A percentile compares a stretch with the other conserved stretches of the same genome.
These are phyloP conservation scores for Ips nitidus DNA, from an alignment of 1,140 invertebrate species.

Conservation along the genomic window DNA sequence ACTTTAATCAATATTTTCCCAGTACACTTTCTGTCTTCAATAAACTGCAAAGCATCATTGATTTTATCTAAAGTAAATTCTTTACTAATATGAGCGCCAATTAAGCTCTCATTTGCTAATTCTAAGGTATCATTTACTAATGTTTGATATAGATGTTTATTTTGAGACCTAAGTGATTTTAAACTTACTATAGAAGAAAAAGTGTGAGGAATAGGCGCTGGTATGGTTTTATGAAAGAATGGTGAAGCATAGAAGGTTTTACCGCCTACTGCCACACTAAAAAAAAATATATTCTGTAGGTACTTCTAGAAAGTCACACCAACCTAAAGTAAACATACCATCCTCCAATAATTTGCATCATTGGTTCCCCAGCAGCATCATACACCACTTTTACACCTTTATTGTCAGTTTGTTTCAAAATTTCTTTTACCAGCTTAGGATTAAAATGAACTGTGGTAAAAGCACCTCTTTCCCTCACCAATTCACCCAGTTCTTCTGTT, in stretches of 20 bases:
- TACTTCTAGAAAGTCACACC: background rate
- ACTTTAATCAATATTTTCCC: conserved; percentile 57
- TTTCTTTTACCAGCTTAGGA: conserved; percentile 54
- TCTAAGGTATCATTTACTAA: conserved; percentile 56
- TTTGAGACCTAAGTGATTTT: conserved; percentile 41
- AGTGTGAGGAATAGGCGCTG: conserved; percentile 41
- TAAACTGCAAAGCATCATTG: conserved; percentile 56
- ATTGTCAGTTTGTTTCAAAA: conserved; percentile 56
- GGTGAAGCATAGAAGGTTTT: conserved; percentile 55
- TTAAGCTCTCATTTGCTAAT: conserved; percentile 55
- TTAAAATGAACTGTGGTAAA: conserved; percentile 56
- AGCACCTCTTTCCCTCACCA: conserved; percentile 59
- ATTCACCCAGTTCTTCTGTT: conserved; percentile 56
- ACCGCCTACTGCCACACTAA: conserved; percentile 54
- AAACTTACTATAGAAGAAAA: conserved; percentile 43
- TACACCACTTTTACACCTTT: conserved; percentile 59
- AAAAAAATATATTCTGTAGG: conserved; percentile 21
- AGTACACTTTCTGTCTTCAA: conserved; percentile 55
- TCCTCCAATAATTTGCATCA: conserved; percentile 54
- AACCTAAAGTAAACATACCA: conserved; percentile 50
- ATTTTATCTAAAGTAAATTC: conserved; percentile 54
- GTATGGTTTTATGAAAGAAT: conserved; percentile 40
- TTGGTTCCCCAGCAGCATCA: conserved; percentile 61
- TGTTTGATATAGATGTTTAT: conserved; percentile 46
- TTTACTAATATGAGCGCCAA: conserved; percentile 55